phyloP scores from a whole-genome alignment of 2,113 vertebrate genomes.

The Aldabrachelys gigantea region DNA sequence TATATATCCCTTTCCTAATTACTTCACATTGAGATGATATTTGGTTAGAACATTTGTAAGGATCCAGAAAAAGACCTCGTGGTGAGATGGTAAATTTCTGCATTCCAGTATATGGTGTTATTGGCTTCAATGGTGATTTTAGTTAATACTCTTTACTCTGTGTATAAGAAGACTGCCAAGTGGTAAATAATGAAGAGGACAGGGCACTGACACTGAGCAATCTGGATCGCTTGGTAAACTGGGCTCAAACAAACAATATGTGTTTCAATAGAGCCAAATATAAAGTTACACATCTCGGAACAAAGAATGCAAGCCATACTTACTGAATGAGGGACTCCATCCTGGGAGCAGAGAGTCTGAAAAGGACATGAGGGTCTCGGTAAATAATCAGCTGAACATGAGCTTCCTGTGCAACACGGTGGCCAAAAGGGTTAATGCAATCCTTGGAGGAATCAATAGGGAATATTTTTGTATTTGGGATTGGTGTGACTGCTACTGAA shows the following conservation, averaged over 20 bases:
- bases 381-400: background rate
- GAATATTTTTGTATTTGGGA: background rate
- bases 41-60: background rate
- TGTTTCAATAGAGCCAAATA: background rate
- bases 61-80: fast-evolving
- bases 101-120: background rate
- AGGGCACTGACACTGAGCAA: background rate
- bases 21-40: background rate
- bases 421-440: background rate
- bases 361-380: background rate
- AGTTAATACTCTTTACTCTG: background rate
- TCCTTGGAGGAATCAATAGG: background rate
- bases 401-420: fast-evolving
- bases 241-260: background rate
- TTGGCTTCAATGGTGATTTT: fast-evolving
- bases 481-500: background rate
- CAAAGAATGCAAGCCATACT: background rate
- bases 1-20: background rate
- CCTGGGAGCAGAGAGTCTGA: background rate
- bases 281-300: background rate
- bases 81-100: background rate
- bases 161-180: background rate
- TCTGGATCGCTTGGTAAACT: background rate
- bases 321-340: background rate
- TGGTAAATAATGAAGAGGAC: background rate